Base-by-base conservation (phyloP, 2,797 vertebrate genomes). In the Peromyscus melanophrys region DNA sequence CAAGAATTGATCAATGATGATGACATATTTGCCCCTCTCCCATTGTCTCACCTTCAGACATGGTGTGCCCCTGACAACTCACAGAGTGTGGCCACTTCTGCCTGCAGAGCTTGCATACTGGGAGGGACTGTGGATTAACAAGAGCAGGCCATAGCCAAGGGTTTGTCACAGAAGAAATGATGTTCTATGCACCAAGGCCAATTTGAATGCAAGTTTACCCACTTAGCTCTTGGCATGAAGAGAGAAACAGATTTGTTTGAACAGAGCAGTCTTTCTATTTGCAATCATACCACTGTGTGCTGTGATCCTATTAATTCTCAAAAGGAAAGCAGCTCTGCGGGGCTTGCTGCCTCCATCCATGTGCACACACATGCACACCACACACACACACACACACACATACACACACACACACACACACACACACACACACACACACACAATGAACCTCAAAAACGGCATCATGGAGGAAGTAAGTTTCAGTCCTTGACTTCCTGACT, bases 231-330 rank as follows among this genome's bases (percentile, higher is more conserved):
- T 97, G 98, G 96, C 96, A 96, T 96, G 95, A 97, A 95, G 92
- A 71, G 96, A 93, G 96, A 98, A 97, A 97, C 96, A 98, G 96
- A 98, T 97, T 97, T 98, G 97, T 98, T 98, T 98, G 90, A 97
- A 93, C 94, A 96, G 96, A 97, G 78, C 84, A 96, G 96, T 96
- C 97, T 97, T 98, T 97, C 96, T 97, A 98, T 97, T 98, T 98
- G 94, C 95, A 97, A 97, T 97, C 96, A 98, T 88, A 95, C 89
- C 92, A 96, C 95, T 94, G 96, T 96, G 90, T 97, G 83, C 94
- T 97, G 76, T 80, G 95, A 97, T 97, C 95, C 90, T 97, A 97
- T 98, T 98, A 96, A 95, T 97, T 97, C 94, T 96, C 94, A 96
- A 75, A 96, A 94, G 57, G 77, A 94, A 96, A 96, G 90, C 73